These are phyloP conservation scores for Yponomeuta evonymella DNA, from an alignment of 2,888 invertebrate genomes.

Conservation along the genomic window DNA sequence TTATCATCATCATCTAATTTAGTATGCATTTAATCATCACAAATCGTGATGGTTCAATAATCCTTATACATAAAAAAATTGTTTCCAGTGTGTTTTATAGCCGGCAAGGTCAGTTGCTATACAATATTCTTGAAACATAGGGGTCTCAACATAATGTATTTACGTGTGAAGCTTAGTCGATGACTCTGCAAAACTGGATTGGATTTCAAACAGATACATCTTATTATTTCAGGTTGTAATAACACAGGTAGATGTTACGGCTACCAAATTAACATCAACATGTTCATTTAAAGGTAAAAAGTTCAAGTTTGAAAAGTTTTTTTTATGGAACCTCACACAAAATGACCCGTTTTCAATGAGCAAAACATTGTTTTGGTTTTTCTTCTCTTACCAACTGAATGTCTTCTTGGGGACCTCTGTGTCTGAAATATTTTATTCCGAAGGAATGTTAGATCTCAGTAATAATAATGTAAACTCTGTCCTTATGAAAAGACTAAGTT, in stretches of 20 bases:
- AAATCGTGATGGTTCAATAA: background rate
- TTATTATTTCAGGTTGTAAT: background rate
- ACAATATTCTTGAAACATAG: background rate
- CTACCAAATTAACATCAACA: no score
- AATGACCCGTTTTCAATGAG: no score
- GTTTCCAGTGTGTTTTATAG: background rate
- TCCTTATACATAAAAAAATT: background rate
- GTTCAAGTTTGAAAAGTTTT: no score
- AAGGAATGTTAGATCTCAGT: no score
- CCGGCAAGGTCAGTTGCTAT: background rate
- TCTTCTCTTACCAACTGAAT: no score
- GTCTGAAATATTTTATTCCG: no score
- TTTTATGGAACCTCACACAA: no score
- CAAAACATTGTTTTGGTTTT: no score
- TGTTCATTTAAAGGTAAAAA: no score
- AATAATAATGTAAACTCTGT: no score
- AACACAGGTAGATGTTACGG: background rate
- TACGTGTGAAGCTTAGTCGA: background rate
- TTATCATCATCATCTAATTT: background rate
- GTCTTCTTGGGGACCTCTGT: no score
- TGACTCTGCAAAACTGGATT: slow-evolving; percentile 13
- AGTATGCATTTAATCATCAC: background rate
- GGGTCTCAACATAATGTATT: background rate
- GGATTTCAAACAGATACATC: background rate
- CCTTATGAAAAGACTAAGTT: no score